These are phyloP conservation scores for Heteronetta atricapilla DNA, from an alignment of 2,113 vertebrate species.

Conservation along the genomic window DNA sequence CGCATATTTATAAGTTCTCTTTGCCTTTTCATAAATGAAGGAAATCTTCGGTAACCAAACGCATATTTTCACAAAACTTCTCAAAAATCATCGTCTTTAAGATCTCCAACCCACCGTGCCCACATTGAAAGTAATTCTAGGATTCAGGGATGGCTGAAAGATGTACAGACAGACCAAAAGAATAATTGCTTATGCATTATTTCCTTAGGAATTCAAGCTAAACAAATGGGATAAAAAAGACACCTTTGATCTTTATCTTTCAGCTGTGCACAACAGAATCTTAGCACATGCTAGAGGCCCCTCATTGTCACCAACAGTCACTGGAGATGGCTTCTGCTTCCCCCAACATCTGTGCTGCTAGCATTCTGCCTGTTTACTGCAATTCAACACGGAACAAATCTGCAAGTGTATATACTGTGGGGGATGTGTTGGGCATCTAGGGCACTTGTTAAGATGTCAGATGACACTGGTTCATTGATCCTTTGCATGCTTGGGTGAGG, in stretches of 20 bases:
- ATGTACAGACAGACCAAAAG: not conserved
- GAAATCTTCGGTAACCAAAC: not conserved
- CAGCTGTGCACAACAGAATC: not conserved
- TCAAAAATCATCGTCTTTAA: not conserved
- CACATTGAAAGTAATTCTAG: not conserved
- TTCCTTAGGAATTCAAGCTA: not conserved
- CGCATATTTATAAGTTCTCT: fast-evolving
- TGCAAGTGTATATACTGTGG: not conserved
- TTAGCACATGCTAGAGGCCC: not conserved
- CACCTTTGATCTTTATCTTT: not conserved
- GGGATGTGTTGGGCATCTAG: not conserved
- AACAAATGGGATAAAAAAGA: not conserved
- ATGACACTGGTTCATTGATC: not conserved
- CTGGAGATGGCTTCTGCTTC: not conserved
- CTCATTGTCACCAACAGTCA: not conserved
- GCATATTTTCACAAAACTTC: not conserved
- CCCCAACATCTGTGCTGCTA: not conserved
- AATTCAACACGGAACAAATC: not conserved
- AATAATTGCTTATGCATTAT: not conserved
- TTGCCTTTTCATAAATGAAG: not conserved
- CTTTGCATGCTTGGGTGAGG: not conserved
- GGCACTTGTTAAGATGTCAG: not conserved
- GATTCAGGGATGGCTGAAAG: not conserved
- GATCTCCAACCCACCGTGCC: not conserved
- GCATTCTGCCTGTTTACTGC: not conserved